phyloP scores from a whole-genome alignment of 92 coral and sea anemone species.

The Epizoanthus illoricatus region DNA sequence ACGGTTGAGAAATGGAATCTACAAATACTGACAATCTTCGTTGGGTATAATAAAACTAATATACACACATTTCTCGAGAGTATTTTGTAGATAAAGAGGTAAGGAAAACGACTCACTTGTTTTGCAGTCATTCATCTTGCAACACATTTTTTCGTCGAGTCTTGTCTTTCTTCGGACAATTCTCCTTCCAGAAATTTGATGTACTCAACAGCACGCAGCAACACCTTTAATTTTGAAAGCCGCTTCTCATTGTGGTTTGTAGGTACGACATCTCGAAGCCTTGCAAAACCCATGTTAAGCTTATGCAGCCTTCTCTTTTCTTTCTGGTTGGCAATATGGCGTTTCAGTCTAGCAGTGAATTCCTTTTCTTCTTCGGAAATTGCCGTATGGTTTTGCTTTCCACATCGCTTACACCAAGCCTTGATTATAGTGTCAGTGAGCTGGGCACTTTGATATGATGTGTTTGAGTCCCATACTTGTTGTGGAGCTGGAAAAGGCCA shows the following conservation, averaged over 20 bases:
- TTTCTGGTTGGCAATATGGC: conserved; percentile 1
- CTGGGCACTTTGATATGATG: neutral
- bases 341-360: conserved; percentile 10
- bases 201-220: neutral
- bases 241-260: neutral
- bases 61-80: too few species aligned
- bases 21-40: too few species aligned
- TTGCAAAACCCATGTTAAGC: conserved; percentile 11
- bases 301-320: neutral
- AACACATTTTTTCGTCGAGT: neutral
- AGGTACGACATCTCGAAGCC: neutral
- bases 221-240: conserved; percentile 9
- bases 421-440: neutral
- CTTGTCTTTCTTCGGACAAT: conserved; percentile 7
- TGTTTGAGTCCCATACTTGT: neutral
- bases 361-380: neutral
- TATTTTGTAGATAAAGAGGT: neutral
- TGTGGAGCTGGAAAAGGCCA: neutral
- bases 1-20: too few species aligned
- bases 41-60: too few species aligned
- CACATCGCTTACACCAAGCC: neutral
- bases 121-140: neutral
- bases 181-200: conserved; percentile 8
- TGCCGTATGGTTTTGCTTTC: neutral
- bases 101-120: conserved; percentile 2